Evolutionary conservation across 2,888 invertebrate species (phyloP).

Genomic region (Thysanoteuthis rhombus): DNA sequence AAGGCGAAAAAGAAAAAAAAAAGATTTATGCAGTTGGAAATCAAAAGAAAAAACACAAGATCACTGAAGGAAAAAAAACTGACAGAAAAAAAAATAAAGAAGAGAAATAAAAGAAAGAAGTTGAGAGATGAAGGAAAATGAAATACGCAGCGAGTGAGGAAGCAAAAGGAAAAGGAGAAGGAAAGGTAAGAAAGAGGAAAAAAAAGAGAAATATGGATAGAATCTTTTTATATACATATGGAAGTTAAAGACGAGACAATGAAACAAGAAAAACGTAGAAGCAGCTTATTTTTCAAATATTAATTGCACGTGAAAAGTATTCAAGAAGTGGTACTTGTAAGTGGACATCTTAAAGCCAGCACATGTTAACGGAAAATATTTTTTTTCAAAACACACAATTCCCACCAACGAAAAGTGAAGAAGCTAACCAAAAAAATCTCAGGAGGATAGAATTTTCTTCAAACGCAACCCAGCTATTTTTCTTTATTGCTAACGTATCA

Average conservation of each 20-base stretch:
- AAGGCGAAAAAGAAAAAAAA: neutral
- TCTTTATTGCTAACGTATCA: neutral
- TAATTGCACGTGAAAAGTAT: neutral
- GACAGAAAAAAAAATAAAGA: neutral
- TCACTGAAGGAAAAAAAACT: neutral
- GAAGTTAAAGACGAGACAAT: neutral
- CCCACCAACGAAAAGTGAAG: neutral
- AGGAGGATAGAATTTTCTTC: neutral
- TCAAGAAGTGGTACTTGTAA: neutral
- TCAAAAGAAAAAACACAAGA: neutral
- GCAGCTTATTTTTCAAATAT: neutral
- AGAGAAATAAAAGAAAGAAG: neutral
- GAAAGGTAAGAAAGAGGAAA: neutral
- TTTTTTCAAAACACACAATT: neutral
- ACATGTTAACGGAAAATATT: neutral
- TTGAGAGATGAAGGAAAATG: too few relatives aligned
- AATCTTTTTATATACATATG: neutral
- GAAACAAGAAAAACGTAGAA: neutral
- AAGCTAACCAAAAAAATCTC: neutral
- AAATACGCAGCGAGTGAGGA: too few relatives aligned
- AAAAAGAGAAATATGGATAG: neutral
- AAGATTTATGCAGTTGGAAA: neutral
- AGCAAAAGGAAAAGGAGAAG: neutral
- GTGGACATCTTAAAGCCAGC: neutral
- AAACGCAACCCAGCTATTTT: neutral